Conservation (phyloP, 1,140 invertebrate species). For the Philopotamus ludificatus region DNA sequence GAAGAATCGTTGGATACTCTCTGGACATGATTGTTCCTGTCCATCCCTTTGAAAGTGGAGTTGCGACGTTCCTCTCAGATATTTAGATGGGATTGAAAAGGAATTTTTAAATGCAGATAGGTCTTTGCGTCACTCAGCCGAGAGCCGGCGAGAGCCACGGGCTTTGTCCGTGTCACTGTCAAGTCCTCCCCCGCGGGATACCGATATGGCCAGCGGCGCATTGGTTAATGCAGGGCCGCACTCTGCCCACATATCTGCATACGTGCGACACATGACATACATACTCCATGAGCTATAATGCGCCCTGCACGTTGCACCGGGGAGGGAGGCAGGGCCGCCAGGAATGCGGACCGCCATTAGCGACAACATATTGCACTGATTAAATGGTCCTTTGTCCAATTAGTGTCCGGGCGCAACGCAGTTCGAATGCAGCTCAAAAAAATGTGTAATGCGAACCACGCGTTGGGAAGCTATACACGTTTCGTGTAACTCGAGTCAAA, state of each 20-base stretch:
- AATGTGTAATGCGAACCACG: too few relatives aligned
- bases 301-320: not conserved
- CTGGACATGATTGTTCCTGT: too few relatives aligned
- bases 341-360: not conserved
- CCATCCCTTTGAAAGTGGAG: too few relatives aligned
- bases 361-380: too few relatives aligned
- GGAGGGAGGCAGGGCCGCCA: not conserved
- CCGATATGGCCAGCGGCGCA: slow-evolving; percentile 18
- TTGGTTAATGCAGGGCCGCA: slow-evolving; percentile 18
- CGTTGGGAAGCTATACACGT: not conserved
- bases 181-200: slow-evolving; percentile 18
- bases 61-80: too few relatives aligned
- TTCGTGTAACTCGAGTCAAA: not conserved
- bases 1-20: too few relatives aligned
- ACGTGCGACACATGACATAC: not conserved
- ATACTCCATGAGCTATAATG: not conserved
- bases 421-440: too few relatives aligned
- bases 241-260: not conserved
- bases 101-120: too few relatives aligned
- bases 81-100: too few relatives aligned
- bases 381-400: too few relatives aligned
- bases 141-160: not conserved
- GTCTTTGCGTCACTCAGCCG: not conserved
- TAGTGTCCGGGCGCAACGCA: too few relatives aligned
- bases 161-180: slow-evolving; percentile 18